Conservation (phyloP, 92 coral and sea anemone species). For the Actinostola sp. region DNA sequence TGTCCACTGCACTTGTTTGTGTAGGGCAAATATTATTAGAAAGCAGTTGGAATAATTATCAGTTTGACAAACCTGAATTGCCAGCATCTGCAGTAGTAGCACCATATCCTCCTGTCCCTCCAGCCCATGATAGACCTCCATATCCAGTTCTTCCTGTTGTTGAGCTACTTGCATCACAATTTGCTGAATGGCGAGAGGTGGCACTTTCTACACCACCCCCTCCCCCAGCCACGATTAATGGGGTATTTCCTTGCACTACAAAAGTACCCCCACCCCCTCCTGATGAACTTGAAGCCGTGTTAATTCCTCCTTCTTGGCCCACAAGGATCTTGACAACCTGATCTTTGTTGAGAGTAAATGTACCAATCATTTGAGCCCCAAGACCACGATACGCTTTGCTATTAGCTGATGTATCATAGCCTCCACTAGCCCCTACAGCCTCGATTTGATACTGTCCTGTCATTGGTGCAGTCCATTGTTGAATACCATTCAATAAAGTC, state of each 20-base stretch:
- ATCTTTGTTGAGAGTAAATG: conserved; percentile 44
- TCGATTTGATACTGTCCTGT: conserved; percentile 53
- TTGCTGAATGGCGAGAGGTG: conserved; percentile 17
- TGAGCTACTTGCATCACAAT: conserved; percentile 53
- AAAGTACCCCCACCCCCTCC: conserved; percentile 78
- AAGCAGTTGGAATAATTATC: too few relatives aligned
- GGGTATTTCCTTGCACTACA: conserved; percentile 45
- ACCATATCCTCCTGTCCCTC: conserved; percentile 48
- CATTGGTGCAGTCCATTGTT: conserved; percentile 56
- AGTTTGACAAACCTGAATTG: conserved; percentile 11
- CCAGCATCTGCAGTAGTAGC: conserved; percentile 29
- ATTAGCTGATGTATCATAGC: conserved; percentile 6
- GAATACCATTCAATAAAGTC: conserved; percentile 49
- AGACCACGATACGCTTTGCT: conserved; percentile 30
- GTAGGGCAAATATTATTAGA: too few relatives aligned
- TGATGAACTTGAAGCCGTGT: background rate
- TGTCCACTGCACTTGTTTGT: too few relatives aligned
- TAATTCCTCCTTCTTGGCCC: conserved; percentile 62
- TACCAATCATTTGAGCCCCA: conserved; percentile 63
- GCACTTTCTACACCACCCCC: conserved; percentile 54
- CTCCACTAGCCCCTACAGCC: conserved; percentile 63
- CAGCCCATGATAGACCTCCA: conserved; percentile 41
- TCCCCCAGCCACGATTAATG: conserved; percentile 64
- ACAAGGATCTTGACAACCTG: conserved; percentile 56
- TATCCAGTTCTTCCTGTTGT: conserved; percentile 59